Evolutionary conservation across 1,140 invertebrate genomes (phyloP).

Genomic region (Penaeus chinensis): DNA sequence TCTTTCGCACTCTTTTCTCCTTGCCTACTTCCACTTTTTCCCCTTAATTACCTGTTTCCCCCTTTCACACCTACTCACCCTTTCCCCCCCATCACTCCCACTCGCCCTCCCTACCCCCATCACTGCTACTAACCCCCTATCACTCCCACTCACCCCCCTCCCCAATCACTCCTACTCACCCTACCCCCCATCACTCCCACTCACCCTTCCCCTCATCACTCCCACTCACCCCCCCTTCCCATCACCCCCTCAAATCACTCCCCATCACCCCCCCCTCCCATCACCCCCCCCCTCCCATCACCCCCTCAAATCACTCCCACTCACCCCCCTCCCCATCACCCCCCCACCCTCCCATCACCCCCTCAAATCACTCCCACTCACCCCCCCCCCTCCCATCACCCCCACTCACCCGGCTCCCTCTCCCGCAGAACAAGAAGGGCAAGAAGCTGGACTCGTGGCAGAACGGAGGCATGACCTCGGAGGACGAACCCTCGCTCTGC

Average conservation of each 20-base stretch:
- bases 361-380: too few species aligned
- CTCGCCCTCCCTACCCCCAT: too few species aligned
- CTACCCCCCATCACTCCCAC: not conserved
- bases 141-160: too few species aligned
- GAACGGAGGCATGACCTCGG: slow-evolving; percentile 63
- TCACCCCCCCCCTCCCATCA: too few species aligned
- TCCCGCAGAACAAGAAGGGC: slow-evolving; percentile 72
- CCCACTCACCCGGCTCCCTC: slow-evolving; percentile 22
- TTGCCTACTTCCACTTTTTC: too few species aligned
- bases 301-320: not conserved
- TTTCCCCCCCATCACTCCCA: too few species aligned
- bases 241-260: not conserved
- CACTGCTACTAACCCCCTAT: not conserved
- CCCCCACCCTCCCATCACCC: not conserved
- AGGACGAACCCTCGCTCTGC: slow-evolving; percentile 74
- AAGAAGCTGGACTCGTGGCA: slow-evolving; percentile 58
- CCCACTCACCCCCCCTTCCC: not conserved
- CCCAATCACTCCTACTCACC: not conserved
- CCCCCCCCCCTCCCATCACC: not conserved
- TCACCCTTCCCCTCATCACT: too few species aligned
- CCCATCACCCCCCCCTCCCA: too few species aligned
- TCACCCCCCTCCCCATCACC: too few species aligned
- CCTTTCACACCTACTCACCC: too few species aligned
- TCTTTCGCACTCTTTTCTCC: too few species aligned
- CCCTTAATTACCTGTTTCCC: too few species aligned